Percentiles rank a stretch among this genome's conserved stretches.
These are phyloP conservation scores for Dendrolimus houi DNA, from an alignment of 2,888 invertebrate genomes.

Conservation along the genomic window DNA sequence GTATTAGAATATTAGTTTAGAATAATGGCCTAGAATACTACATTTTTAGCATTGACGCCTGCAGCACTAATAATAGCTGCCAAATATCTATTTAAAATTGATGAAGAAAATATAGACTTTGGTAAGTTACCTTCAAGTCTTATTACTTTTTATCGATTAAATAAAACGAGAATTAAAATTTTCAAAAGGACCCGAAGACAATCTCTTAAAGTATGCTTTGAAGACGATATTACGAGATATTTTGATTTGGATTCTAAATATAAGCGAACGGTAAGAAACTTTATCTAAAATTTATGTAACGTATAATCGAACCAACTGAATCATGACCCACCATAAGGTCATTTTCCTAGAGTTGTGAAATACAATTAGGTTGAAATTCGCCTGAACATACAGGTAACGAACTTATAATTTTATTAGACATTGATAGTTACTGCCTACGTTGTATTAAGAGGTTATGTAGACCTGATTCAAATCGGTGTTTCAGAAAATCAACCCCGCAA, in stretches of 20 bases:
- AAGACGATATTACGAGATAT: slow-evolving; percentile 68
- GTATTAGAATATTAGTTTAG: no score
- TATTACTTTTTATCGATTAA: slow-evolving; percentile 21
- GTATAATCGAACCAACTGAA: no score
- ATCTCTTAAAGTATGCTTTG: slow-evolving; percentile 76
- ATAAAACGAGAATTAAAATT: slow-evolving; percentile 41
- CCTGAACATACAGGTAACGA: no score
- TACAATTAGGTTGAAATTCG: no score
- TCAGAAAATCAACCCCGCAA: no score
- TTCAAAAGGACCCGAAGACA: slow-evolving; percentile 77
- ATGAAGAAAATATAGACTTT: neutral
- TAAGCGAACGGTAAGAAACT: slow-evolving; percentile 62
- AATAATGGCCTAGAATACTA: neutral
- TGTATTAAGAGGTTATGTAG: no score
- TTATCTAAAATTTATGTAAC: neutral
- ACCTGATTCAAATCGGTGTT: no score
- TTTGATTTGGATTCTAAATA: slow-evolving; percentile 81
- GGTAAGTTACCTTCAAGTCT: slow-evolving; percentile 3
- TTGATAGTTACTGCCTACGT: no score
- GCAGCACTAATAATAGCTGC: slow-evolving; percentile 24
- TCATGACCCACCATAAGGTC: no score
- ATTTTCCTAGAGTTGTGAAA: no score
- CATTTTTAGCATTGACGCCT: slow-evolving; percentile 31
- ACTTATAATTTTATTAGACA: no score
- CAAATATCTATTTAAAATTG: slow-evolving; percentile 9